These are phyloP conservation scores for Nicator chloris DNA, from an alignment of 2,113 vertebrate species.

Conservation along the genomic window DNA sequence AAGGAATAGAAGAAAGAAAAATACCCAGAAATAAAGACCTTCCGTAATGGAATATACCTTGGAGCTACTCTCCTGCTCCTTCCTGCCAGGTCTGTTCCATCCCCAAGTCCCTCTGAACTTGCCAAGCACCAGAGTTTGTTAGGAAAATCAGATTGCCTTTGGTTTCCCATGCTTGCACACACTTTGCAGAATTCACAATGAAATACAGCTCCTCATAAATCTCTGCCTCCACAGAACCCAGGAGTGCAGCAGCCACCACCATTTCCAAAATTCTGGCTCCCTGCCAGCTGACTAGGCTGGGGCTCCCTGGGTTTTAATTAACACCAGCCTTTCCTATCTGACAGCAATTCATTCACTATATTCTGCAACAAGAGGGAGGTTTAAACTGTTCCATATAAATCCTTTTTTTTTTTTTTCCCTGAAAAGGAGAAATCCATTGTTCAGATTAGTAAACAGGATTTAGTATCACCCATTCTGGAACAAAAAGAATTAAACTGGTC, in stretches of 20 bases:
- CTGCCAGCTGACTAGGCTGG: not conserved
- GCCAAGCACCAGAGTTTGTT: not conserved
- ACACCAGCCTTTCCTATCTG: not conserved
- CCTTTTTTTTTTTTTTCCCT: accelerated
- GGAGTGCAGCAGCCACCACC: not conserved
- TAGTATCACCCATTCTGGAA: not conserved
- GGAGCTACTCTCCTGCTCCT: not conserved
- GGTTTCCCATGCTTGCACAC: not conserved
- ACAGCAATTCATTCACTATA: not conserved
- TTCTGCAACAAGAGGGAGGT: not conserved
- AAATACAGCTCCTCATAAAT: not conserved
- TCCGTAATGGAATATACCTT: not conserved
- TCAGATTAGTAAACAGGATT: not conserved
- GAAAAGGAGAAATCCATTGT: not conserved
- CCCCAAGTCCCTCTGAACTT: not conserved
- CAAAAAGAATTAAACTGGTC: not conserved
- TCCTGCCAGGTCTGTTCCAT: not conserved
- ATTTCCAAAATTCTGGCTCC: not conserved
- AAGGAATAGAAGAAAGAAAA: not conserved
- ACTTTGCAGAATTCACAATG: not conserved
- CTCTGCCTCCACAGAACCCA: not conserved
- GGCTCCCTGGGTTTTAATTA: not conserved
- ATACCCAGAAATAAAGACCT: not conserved
- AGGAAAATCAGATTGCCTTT: not conserved
- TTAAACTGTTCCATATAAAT: not conserved